Conservation (phyloP, 2,888 invertebrate genomes). For the Vesta saturnalis region DNA sequence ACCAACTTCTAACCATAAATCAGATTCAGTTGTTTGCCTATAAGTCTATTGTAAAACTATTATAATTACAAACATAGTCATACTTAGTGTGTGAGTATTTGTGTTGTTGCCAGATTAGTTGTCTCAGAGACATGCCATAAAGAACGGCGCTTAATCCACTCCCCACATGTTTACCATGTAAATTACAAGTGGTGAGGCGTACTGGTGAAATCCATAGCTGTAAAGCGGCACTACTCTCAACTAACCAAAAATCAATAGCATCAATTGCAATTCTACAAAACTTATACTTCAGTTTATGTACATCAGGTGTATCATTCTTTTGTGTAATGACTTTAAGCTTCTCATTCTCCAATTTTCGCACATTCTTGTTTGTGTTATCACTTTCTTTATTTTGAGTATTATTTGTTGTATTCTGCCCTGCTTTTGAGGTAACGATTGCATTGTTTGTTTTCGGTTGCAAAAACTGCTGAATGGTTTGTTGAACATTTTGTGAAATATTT, state of each 20-base stretch:
- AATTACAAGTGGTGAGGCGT: slow-evolving; percentile 89
- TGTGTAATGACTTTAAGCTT: slow-evolving; percentile 45
- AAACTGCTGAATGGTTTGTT: slow-evolving; percentile 47
- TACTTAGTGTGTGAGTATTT: slow-evolving; percentile 59
- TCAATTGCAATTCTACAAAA: slow-evolving; percentile 91
- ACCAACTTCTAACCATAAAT: slow-evolving; percentile 93
- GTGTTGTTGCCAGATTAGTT: slow-evolving; percentile 60
- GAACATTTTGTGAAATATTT: slow-evolving; percentile 42
- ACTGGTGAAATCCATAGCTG: slow-evolving; percentile 92
- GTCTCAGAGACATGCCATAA: slow-evolving; percentile 58
- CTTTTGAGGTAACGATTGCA: slow-evolving; percentile 24
- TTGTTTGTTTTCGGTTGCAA: slow-evolving; percentile 44
- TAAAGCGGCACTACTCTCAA: slow-evolving; percentile 88
- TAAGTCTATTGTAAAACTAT: slow-evolving; percentile 27
- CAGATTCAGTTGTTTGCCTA: slow-evolving; percentile 61
- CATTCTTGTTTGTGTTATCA: slow-evolving; percentile 18
- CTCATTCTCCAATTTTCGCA: slow-evolving; percentile 23
- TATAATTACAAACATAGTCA: background rate
- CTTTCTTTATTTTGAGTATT: slow-evolving; percentile 9
- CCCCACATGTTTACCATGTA: slow-evolving; percentile 93
- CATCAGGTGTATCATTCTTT: slow-evolving; percentile 43
- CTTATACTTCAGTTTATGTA: slow-evolving; percentile 81
- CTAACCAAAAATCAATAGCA: slow-evolving; percentile 88
- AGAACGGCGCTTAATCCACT: slow-evolving; percentile 89
- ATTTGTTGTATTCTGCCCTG: slow-evolving; percentile 4